Percentiles rank a stretch among this genome's conserved stretches.
phyloP scores from a whole-genome alignment of 2,113 vertebrate genomes.

The Sylvietta virens region DNA sequence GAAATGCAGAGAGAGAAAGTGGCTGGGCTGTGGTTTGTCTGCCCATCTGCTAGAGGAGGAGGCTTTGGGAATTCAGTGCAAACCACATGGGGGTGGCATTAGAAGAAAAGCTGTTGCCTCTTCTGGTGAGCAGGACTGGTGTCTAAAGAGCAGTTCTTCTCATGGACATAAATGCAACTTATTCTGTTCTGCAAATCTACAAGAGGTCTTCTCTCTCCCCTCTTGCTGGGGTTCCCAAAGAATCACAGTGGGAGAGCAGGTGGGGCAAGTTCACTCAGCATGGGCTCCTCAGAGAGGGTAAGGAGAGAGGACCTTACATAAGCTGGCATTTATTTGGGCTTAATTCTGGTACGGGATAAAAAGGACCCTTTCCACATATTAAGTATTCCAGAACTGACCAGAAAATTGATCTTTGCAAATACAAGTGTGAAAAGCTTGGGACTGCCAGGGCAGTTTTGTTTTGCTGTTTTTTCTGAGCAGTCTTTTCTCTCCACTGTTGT shows the following conservation, averaged over 20 bases:
- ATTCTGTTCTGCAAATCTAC: background rate
- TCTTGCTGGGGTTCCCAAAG: background rate
- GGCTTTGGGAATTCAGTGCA: background rate
- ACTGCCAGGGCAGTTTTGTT: background rate
- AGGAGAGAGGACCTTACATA: background rate
- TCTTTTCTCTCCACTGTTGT: background rate
- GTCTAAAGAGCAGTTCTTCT: background rate
- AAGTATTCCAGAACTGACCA: background rate
- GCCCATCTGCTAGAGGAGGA: background rate
- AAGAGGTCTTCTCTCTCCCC: background rate
- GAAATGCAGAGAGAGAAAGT: background rate
- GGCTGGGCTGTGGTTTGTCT: background rate
- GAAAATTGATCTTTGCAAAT: background rate
- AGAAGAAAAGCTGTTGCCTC: background rate
- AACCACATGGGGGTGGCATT: background rate
- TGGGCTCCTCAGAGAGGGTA: background rate
- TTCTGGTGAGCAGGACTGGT: accelerated
- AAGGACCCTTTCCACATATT: background rate
- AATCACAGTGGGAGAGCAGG: background rate
- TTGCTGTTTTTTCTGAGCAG: background rate
- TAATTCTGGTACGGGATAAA: background rate
- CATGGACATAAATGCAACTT: background rate
- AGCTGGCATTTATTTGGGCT: background rate
- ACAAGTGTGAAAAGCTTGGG: background rate
- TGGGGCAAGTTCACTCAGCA: background rate